Conservation (phyloP, 2,888 invertebrate species). For the Dendrolimus houi region DNA sequence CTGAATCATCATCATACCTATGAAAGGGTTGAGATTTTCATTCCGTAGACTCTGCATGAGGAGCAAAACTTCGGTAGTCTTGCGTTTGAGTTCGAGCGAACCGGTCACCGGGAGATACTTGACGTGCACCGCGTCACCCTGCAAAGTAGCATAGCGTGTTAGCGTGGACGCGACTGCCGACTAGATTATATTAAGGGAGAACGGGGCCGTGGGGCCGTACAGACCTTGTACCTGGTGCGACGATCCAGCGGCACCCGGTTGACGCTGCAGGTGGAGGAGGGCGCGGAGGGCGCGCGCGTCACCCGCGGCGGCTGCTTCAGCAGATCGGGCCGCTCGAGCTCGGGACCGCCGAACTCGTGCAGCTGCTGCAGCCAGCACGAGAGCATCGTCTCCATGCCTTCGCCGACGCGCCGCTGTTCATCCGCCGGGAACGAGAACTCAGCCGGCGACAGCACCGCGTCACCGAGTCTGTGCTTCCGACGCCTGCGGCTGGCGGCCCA, state of each 20-base stretch:
- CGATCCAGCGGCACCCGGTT: slow-evolving; percentile 76
- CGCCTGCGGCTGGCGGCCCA: slow-evolving; percentile 24
- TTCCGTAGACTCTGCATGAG: slow-evolving; percentile 90
- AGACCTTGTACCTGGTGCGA: slow-evolving; percentile 89
- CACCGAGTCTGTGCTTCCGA: slow-evolving; percentile 24
- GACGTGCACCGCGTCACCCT: slow-evolving; percentile 94
- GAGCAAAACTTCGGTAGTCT: slow-evolving; percentile 86
- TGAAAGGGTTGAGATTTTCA: slow-evolving; percentile 92
- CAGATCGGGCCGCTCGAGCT: slow-evolving; percentile 89
- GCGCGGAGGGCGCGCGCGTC: slow-evolving; percentile 43
- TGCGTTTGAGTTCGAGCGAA: slow-evolving; percentile 85
- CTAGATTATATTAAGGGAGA: neutral
- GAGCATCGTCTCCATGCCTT: slow-evolving; percentile 90
- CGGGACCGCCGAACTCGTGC: slow-evolving; percentile 89
- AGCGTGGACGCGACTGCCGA: neutral
- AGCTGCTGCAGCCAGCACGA: slow-evolving; percentile 90
- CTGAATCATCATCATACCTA: slow-evolving; percentile 68
- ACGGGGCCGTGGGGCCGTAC: neutral
- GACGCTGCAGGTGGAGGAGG: slow-evolving; percentile 72
- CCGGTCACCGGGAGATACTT: slow-evolving; percentile 82
- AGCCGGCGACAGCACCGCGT: slow-evolving; percentile 27
- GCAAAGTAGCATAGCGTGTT: slow-evolving; percentile 17
- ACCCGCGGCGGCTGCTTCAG: slow-evolving; percentile 82
- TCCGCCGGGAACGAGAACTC: slow-evolving; percentile 42
- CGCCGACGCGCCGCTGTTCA: slow-evolving; percentile 60